Conservation (phyloP, 2,797 vertebrate genomes). For the Danio kyathit region DNA sequence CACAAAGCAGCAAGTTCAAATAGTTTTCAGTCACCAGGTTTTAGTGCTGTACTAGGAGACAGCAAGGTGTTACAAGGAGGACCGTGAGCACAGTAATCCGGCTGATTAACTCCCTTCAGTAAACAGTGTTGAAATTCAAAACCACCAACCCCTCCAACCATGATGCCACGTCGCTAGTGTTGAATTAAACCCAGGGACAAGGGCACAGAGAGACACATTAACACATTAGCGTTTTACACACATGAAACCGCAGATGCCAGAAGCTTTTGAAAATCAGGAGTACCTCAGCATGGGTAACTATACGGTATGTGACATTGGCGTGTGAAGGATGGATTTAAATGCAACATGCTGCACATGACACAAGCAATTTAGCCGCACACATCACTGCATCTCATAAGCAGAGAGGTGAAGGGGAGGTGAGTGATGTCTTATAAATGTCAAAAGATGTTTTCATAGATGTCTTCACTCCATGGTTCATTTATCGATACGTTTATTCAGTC, state of each 20-base stretch:
- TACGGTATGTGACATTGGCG: background rate
- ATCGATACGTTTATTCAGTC: background rate
- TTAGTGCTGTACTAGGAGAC: conserved; percentile 15
- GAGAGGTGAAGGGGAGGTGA: background rate
- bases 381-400: background rate
- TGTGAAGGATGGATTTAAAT: conserved; percentile 13
- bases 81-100: background rate
- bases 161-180: background rate
- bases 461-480: background rate
- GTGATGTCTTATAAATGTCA: conserved; percentile 1
- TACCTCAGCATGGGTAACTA: background rate
- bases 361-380: background rate
- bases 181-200: conserved; percentile 21
- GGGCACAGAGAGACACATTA: conserved; percentile 12
- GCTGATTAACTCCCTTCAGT: conserved; percentile 32
- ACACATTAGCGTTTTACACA: background rate
- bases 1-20: conserved; percentile 35
- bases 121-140: conserved; percentile 29
- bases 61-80: conserved; percentile 30
- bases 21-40: conserved; percentile 26
- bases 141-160: conserved; percentile 8
- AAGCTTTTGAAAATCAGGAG: conserved; percentile 32
- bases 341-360: background rate
- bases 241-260: conserved; percentile 15
- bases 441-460: background rate